Conservation (phyloP, 2,113 vertebrate genomes). For the Actinemys pallida region DNA sequence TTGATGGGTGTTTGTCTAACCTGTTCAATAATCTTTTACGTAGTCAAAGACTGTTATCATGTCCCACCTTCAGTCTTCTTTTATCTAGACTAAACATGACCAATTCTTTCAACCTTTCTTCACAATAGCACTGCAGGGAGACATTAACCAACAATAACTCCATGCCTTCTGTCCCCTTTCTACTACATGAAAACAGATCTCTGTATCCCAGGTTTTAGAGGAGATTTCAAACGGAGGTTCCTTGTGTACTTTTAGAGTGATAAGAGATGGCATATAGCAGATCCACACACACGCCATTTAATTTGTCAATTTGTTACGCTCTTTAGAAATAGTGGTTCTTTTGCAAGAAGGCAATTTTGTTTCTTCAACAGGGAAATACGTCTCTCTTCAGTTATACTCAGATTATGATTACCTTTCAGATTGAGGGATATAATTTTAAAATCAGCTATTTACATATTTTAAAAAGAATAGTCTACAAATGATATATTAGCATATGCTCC, state of each 20-base stretch:
- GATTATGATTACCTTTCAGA: background rate
- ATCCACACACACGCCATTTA: accelerated
- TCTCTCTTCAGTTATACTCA: background rate
- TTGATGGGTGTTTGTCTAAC: background rate
- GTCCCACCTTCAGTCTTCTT: background rate
- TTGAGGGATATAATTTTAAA: background rate
- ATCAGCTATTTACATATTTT: background rate
- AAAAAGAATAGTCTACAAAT: background rate
- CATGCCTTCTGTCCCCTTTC: background rate
- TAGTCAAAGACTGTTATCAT: background rate
- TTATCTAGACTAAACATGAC: background rate
- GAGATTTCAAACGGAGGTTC: background rate
- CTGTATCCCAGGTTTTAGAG: background rate
- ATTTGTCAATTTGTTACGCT: background rate
- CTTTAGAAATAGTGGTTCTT: background rate
- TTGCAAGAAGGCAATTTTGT: background rate
- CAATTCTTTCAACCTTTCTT: background rate
- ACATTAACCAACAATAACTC: background rate
- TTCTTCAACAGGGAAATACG: background rate
- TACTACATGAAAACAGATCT: background rate
- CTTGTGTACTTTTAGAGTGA: background rate
- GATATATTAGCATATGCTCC: background rate
- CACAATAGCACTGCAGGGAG: background rate
- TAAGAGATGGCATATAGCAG: accelerated
- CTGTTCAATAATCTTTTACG: background rate